phyloP scores from a whole-genome alignment of 2,797 vertebrate genomes.

The Eurystomus glaucurus region DNA sequence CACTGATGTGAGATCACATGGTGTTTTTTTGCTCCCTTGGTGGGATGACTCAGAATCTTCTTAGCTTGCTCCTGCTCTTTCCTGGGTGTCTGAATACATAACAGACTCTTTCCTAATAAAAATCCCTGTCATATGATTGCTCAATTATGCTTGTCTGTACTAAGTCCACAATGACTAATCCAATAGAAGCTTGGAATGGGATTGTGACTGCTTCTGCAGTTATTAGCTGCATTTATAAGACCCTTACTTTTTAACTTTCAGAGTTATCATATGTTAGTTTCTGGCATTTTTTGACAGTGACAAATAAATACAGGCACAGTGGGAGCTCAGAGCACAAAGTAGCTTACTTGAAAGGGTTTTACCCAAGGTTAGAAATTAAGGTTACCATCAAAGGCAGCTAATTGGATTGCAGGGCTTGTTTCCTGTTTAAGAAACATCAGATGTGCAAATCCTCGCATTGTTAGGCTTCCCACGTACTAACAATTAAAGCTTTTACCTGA shows the following conservation, averaged over 20 bases:
- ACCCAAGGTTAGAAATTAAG: conserved; percentile 44
- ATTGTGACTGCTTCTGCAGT: neutral
- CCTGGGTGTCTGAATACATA: neutral
- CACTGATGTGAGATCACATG: neutral
- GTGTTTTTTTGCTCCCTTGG: neutral
- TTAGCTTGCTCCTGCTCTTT: neutral
- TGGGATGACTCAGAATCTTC: neutral
- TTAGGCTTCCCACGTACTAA: neutral
- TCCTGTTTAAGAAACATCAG: conserved; percentile 39
- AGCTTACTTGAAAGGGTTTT: conserved; percentile 17
- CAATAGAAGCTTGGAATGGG: neutral
- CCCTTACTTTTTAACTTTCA: neutral
- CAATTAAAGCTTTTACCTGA: conserved; percentile 69
- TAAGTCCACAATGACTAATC: neutral
- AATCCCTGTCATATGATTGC: neutral
- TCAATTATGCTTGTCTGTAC: neutral
- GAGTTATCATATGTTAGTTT: neutral
- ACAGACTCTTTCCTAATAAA: neutral
- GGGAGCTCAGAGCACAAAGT: conserved; percentile 5
- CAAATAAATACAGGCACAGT: conserved; percentile 33
- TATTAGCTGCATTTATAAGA: neutral
- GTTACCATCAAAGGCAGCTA: conserved; percentile 44
- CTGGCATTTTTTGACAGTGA: neutral
- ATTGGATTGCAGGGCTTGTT: conserved; percentile 19
- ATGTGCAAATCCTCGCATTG: conserved; percentile 43